These are phyloP conservation scores for Drosophila algonquin DNA, from an alignment of 2,888 invertebrate genomes.

Conservation along the genomic window DNA sequence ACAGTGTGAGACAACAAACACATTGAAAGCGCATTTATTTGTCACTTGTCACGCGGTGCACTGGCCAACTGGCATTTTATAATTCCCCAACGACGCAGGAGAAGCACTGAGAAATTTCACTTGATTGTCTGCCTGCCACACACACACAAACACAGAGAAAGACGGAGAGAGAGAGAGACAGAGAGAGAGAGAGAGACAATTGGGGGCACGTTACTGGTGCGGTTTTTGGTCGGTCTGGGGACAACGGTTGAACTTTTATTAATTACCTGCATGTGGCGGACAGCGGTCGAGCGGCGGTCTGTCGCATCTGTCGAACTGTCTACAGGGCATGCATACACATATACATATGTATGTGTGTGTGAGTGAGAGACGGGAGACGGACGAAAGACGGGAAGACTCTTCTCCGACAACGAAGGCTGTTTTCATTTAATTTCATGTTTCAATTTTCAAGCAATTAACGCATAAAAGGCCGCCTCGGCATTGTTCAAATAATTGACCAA, in stretches of 20 bases:
- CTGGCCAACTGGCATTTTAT: constrained; percentile 67
- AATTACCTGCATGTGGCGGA: constrained; percentile 75
- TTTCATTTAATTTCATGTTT: constrained; percentile 79
- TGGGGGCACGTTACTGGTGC: constrained; percentile 34
- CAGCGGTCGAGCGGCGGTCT: constrained; percentile 40
- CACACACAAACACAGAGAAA: constrained; percentile 20
- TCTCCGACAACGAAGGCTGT: constrained; percentile 61
- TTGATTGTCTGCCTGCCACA: constrained; percentile 63
- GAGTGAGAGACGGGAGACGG: background rate
- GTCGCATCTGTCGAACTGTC: constrained; percentile 8
- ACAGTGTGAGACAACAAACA: constrained; percentile 57
- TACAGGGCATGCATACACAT: constrained; percentile 51
- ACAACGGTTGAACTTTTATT: constrained; percentile 66
- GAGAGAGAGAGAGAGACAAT: background rate
- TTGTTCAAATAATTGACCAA: constrained; percentile 49
- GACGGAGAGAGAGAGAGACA: constrained; percentile 10
- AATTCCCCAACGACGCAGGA: constrained; percentile 60
- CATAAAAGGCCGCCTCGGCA: constrained; percentile 48
- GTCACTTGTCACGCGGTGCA: constrained; percentile 70
- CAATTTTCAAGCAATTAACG: constrained; percentile 78
- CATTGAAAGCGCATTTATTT: constrained; percentile 74
- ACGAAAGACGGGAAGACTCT: constrained; percentile 55
- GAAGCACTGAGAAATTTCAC: constrained; percentile 60
- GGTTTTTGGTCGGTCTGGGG: constrained; percentile 49
- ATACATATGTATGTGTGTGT: constrained; percentile 49